Evolutionary conservation across 2,113 vertebrate genomes (phyloP).

Genomic region (Ginglymostoma cirratum): DNA sequence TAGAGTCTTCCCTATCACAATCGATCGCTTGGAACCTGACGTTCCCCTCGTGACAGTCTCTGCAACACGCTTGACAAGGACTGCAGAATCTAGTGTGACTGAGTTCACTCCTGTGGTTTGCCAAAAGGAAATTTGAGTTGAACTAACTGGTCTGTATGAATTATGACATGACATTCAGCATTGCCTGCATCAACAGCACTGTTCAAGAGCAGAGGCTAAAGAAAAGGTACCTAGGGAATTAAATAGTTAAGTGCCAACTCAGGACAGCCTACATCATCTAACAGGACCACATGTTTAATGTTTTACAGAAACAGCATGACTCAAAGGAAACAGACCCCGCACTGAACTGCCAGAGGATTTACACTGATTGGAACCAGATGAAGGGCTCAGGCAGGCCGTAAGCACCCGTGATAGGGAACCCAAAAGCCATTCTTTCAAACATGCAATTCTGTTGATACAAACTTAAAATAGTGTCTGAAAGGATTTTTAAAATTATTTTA

Average conservation of each 20-base stretch:
- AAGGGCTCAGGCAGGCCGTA: background rate
- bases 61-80: background rate
- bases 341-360: conserved; percentile 29
- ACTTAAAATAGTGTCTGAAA: background rate
- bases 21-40: too few species aligned
- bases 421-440: background rate
- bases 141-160: background rate
- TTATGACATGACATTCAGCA: background rate
- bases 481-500: background rate
- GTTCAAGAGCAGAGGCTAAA: background rate
- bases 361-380: conserved; percentile 29
- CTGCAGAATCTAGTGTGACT: background rate
- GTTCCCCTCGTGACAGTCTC: background rate
- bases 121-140: background rate
- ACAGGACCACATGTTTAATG: conserved; percentile 24
- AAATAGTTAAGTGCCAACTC: conserved; percentile 13
- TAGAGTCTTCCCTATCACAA: too few species aligned
- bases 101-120: background rate
- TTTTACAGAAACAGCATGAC: conserved; percentile 10
- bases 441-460: background rate
- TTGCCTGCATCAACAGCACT: background rate
- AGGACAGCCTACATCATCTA: background rate
- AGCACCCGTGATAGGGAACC: background rate
- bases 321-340: conserved; percentile 11
- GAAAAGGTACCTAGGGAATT: background rate